Conservation (phyloP, 2,113 vertebrate genomes). For the Phaethon lepturus region DNA sequence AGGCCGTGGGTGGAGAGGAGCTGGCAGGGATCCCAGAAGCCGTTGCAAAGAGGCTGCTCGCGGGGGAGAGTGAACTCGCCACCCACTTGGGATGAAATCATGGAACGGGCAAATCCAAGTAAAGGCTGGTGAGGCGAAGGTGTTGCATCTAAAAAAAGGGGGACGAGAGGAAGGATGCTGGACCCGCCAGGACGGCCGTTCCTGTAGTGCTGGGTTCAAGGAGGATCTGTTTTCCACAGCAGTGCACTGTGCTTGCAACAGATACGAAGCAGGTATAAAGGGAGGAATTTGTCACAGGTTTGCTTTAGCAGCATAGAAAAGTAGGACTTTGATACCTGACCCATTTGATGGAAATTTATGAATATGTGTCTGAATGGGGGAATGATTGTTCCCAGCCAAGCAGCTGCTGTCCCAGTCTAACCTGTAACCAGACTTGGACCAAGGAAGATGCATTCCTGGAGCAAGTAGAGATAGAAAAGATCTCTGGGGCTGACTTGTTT, state of each 20-base stretch:
- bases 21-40: slow-evolving; percentile 51
- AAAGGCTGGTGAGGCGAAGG: not conserved
- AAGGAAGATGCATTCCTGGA: not conserved
- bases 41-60: slow-evolving; percentile 34
- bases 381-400: not conserved
- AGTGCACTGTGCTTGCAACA: not conserved
- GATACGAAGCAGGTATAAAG: fast-evolving
- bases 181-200: not conserved
- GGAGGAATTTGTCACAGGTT: not conserved
- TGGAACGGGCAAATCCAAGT: not conserved
- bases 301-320: not conserved
- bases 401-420: not conserved
- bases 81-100: slow-evolving; percentile 58
- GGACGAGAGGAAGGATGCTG: not conserved
- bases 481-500: not conserved
- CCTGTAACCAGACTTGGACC: not conserved
- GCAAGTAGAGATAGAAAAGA: not conserved
- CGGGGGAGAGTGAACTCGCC: slow-evolving; percentile 36
- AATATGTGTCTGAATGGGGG: not conserved
- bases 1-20: slow-evolving; percentile 60
- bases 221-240: not conserved
- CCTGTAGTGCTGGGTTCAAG: not conserved
- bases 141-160: not conserved
- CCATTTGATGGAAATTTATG: not conserved
- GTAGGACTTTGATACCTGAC: not conserved